These are phyloP conservation scores for Syngnathus scovelli DNA, from an alignment of 2,113 vertebrate species.

Conservation along the genomic window DNA sequence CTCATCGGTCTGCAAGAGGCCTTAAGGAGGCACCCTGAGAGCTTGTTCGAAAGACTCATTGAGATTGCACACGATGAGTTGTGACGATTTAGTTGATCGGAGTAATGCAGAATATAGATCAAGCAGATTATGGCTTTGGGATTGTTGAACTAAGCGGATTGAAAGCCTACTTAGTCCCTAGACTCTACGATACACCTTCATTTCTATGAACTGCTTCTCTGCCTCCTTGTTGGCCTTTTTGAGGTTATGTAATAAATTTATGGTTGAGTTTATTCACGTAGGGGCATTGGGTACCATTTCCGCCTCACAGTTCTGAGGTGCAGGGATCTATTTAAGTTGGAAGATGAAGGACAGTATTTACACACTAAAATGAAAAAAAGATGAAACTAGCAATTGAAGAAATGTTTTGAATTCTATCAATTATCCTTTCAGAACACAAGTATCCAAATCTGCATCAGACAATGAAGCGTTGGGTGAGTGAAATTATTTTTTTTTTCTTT, in stretches of 20 bases:
- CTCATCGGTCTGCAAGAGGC: constrained; percentile 3
- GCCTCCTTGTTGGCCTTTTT: constrained; percentile 1
- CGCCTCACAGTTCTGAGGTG: no score
- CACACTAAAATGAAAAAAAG: background rate
- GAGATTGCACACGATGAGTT: constrained; percentile 2
- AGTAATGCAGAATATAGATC: constrained; percentile 30
- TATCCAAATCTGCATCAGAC: constrained; percentile 80
- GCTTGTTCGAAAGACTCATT: background rate
- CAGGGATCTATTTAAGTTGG: no score
- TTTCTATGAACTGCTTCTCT: constrained; percentile 18
- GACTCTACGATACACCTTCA: constrained; percentile 17
- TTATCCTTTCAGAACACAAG: constrained; percentile 64
- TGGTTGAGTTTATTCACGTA: background rate
- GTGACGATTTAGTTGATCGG: background rate
- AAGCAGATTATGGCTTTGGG: constrained; percentile 50
- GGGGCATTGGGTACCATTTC: no score
- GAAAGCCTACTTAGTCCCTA: constrained; percentile 29
- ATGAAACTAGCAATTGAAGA: background rate
- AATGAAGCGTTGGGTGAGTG: constrained; percentile 82
- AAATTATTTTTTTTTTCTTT: background rate
- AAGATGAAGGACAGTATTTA: background rate
- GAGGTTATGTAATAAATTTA: background rate
- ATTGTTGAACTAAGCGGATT: constrained; percentile 52
- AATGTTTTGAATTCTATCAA: background rate
- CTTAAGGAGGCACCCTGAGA: constrained; percentile 8